Percentiles rank a stretch among this genome's conserved stretches.
These are phyloP conservation scores for Salpingus planirostris DNA, from an alignment of 2,888 invertebrate genomes.

Conservation along the genomic window DNA sequence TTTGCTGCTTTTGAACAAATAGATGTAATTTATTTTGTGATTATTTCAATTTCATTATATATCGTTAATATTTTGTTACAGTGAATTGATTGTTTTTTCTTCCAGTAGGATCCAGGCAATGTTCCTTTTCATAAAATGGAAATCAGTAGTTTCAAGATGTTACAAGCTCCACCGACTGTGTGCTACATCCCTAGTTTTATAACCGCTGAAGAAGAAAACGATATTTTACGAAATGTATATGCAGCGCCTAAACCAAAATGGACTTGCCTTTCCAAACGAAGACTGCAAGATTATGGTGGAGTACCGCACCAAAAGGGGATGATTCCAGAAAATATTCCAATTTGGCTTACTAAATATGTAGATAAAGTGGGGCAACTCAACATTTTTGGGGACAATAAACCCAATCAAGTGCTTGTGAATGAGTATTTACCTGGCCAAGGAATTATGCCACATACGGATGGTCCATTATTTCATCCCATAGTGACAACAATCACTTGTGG, in stretches of 20 bases:
- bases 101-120: no score
- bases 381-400: constrained; percentile 61
- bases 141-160: constrained; percentile 23
- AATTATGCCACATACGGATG: constrained; percentile 96
- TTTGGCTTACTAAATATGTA: constrained; percentile 69
- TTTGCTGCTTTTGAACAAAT: no score
- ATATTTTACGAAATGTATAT: constrained; percentile 65
- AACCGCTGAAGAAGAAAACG: constrained; percentile 59
- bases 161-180: constrained; percentile 52
- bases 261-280: constrained; percentile 83
- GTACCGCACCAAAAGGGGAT: constrained; percentile 88
- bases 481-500: constrained; percentile 90
- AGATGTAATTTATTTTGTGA: no score
- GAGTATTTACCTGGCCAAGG: constrained; percentile 92
- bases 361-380: constrained; percentile 59
- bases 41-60: no score
- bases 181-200: constrained; percentile 87
- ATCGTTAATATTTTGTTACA: no score
- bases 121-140: no score
- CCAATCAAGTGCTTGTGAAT: constrained; percentile 93
- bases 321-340: constrained; percentile 82
- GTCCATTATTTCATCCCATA: constrained; percentile 84
- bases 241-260: constrained; percentile 87
- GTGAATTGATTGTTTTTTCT: no score
- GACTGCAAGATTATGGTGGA: constrained; percentile 98